Conservation (phyloP, 2,888 invertebrate genomes). For the Lamellibrachia columna region DNA sequence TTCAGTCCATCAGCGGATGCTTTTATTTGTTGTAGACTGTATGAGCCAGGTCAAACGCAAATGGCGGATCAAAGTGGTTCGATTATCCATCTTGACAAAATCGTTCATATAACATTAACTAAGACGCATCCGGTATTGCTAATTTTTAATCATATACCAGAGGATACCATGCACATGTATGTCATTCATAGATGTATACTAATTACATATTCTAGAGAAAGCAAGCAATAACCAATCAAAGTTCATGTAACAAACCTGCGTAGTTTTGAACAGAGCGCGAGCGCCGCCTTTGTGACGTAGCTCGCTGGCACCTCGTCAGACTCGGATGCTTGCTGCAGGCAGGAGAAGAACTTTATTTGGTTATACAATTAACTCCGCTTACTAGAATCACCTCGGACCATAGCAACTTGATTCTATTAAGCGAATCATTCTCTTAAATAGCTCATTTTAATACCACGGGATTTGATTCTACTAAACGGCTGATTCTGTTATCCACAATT, state of each 20-base stretch:
- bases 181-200: background rate
- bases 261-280: slow-evolving; percentile 54
- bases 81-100: background rate
- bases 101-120: too few species aligned
- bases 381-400: too few species aligned
- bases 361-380: too few species aligned
- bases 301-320: slow-evolving; percentile 55
- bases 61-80: background rate
- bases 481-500: too few species aligned
- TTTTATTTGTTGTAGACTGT: background rate
- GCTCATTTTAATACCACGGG: too few species aligned
- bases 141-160: background rate
- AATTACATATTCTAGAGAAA: background rate
- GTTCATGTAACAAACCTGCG: slow-evolving; percentile 35
- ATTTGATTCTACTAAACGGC: too few species aligned
- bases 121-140: background rate
- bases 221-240: background rate
- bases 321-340: slow-evolving; percentile 50
- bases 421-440: too few species aligned
- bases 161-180: background rate
- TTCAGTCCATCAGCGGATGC: background rate
- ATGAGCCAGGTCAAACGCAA: background rate
- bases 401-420: too few species aligned
- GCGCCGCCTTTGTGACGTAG: slow-evolving; percentile 56
- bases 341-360: too few species aligned